phyloP scores from a whole-genome alignment of 2,888 invertebrate species.

The Leptarthrus brevirostris region DNA sequence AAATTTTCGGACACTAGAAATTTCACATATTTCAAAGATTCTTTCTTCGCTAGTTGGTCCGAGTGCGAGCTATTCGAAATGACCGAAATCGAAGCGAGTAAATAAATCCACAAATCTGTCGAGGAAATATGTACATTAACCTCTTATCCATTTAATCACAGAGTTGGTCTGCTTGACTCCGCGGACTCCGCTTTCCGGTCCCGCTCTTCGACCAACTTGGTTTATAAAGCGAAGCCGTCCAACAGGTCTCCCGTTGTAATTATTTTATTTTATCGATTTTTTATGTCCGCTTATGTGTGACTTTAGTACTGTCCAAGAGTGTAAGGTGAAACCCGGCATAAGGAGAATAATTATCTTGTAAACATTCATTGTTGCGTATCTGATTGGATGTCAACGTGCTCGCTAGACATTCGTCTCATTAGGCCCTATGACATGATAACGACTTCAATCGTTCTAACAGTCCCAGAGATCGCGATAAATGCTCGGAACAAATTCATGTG shows the following conservation, averaged over 20 bases:
- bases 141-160: conserved; percentile 45
- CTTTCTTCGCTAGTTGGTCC: neutral
- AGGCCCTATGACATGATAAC: conserved; percentile 32
- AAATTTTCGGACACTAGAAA: conserved; percentile 29
- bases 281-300: conserved; percentile 48
- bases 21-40: conserved; percentile 38
- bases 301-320: conserved; percentile 38
- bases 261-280: conserved; percentile 50
- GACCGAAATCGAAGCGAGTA: conserved; percentile 19
- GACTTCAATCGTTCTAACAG: neutral
- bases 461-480: conserved; percentile 22
- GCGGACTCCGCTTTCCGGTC: conserved; percentile 17
- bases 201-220: neutral
- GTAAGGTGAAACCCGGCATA: conserved; percentile 38
- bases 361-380: conserved; percentile 49
- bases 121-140: conserved; percentile 42
- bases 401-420: conserved; percentile 24
- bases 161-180: conserved; percentile 37
- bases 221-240: conserved; percentile 41
- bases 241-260: conserved; percentile 50
- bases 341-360: conserved; percentile 49
- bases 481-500: conserved; percentile 12
- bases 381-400: conserved; percentile 42
- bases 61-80: neutral
- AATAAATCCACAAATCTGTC: conserved; percentile 29